Evolutionary conservation across 2,888 invertebrate genomes (phyloP).

Genomic region (Campoletis raptor): DNA sequence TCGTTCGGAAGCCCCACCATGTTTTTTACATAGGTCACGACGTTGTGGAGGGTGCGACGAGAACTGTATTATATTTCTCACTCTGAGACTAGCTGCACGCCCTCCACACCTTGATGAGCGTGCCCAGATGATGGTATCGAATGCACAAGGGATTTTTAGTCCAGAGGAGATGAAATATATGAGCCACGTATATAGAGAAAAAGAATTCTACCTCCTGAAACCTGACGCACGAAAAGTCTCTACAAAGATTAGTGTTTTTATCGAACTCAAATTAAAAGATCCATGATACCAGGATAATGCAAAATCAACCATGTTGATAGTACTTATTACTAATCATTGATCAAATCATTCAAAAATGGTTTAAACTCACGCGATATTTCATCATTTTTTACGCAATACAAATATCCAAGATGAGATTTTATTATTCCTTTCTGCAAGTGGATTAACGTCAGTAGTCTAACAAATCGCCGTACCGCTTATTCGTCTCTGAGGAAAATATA

Average conservation of each 20-base stretch:
- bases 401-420: too few relatives aligned
- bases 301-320: not conserved
- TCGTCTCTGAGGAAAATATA: not conserved
- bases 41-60: constrained; percentile 50
- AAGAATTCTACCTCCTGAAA: not conserved
- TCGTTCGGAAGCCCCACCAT: not conserved
- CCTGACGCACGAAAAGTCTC: not conserved
- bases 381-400: not conserved
- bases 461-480: not conserved
- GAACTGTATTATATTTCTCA: constrained; percentile 21
- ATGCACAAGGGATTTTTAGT: constrained; percentile 53
- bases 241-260: not conserved
- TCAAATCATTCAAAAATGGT: not conserved
- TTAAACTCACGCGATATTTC: not conserved
- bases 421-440: not conserved
- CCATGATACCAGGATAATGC: not conserved
- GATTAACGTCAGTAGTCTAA: not conserved
- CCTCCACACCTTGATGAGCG: constrained; percentile 54
- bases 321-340: not conserved
- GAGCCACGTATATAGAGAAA: not conserved
- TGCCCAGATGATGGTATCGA: constrained; percentile 44
- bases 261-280: not conserved
- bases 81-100: constrained; percentile 28
- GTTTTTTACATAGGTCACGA: not conserved
- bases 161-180: constrained; percentile 31